Conservation (phyloP, 1,140 invertebrate genomes). For the Limonius californicus region DNA sequence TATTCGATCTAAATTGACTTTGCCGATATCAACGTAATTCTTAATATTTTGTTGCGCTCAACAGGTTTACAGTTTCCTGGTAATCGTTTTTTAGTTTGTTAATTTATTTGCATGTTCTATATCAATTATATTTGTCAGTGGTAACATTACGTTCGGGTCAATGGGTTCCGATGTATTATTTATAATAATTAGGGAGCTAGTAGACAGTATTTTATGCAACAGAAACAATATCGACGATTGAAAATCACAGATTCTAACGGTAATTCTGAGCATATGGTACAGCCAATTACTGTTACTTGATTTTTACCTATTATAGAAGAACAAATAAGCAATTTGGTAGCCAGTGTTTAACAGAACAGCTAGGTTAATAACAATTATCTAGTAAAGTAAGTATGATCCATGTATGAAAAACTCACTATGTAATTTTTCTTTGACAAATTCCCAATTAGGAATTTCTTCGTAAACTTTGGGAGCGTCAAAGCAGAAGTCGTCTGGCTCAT, state of each 20-base stretch:
- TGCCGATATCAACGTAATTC: conserved; percentile 78
- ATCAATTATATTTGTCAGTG: too few species aligned
- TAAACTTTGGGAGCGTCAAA: conserved; percentile 82
- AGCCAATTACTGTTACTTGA: too few species aligned
- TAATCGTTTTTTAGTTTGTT: too few species aligned
- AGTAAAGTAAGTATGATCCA: not conserved
- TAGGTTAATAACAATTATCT: conserved; percentile 27
- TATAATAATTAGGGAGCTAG: too few species aligned
- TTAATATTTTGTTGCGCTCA: conserved; percentile 83
- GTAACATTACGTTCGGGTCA: too few species aligned
- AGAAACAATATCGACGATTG: too few species aligned
- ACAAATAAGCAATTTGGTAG: conserved; percentile 74
- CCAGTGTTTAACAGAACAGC: conserved; percentile 67
- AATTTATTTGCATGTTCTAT: too few species aligned
- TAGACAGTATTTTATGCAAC: too few species aligned
- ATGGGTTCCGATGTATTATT: too few species aligned
- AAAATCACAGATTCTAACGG: too few species aligned
- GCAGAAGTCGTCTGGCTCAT: conserved; percentile 79
- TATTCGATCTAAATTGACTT: conserved; percentile 75
- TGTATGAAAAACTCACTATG: conserved; percentile 28
- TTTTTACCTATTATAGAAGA: conserved; percentile 87
- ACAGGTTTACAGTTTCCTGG: too few species aligned
- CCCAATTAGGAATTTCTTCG: conserved; percentile 70
- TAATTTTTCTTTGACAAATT: conserved; percentile 42
- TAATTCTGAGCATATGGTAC: too few species aligned